These are phyloP conservation scores for Antheraea assamensis DNA, from an alignment of 2,888 invertebrate species.

Conservation along the genomic window DNA sequence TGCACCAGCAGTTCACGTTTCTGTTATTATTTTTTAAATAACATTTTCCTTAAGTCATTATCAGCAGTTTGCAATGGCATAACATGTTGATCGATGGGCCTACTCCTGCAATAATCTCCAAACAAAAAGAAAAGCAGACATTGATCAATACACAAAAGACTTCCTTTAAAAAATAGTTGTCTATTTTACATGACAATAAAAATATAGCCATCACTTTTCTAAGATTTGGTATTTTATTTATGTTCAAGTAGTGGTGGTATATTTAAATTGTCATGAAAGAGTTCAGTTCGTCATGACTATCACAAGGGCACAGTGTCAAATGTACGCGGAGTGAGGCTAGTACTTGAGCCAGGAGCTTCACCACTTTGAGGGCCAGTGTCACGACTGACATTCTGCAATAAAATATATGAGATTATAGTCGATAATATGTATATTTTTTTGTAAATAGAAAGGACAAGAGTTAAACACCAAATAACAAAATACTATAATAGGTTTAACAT, in stretches of 20 bases:
- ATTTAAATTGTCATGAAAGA: conserved; percentile 67
- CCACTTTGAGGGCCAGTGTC: conserved; percentile 83
- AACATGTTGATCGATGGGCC: conserved; percentile 51
- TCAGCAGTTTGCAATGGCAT: conserved; percentile 53
- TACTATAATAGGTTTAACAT: neutral
- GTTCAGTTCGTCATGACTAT: conserved; percentile 49
- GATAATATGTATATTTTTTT: neutral
- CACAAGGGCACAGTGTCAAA: conserved; percentile 76
- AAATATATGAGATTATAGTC: neutral
- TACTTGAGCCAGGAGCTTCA: conserved; percentile 84
- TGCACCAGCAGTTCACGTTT: conserved; percentile 62
- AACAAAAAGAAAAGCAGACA: conserved; percentile 64
- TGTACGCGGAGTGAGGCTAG: conserved; percentile 69
- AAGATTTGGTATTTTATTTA: conserved; percentile 22
- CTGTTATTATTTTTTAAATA: conserved; percentile 57
- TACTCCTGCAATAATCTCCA: conserved; percentile 54
- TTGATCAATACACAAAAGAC: conserved; percentile 61
- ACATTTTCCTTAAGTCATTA: conserved; percentile 63
- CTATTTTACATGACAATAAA: conserved; percentile 64
- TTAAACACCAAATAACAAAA: neutral
- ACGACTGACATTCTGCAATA: conserved; percentile 70
- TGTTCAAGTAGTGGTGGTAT: conserved; percentile 31
- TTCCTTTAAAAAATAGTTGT: conserved; percentile 53
- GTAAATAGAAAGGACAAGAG: neutral
- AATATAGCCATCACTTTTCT: conserved; percentile 35